These are phyloP conservation scores for Antrozous pallidus DNA, from an alignment of 2,797 vertebrate species.

Conservation along the genomic window DNA sequence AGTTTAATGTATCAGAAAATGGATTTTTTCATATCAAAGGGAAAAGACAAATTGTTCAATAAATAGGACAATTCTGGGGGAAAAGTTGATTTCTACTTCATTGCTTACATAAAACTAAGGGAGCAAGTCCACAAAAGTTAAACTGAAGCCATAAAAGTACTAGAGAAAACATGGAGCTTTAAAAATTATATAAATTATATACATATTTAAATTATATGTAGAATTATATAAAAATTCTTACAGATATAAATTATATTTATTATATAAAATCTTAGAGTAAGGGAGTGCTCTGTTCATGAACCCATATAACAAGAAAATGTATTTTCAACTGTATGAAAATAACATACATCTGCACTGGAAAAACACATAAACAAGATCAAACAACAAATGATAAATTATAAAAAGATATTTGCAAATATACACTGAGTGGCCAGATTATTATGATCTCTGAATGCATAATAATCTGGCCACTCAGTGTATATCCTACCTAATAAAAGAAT, in stretches of 20 bases:
- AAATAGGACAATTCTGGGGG: not conserved
- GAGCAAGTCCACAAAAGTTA: slow-evolving; percentile 2
- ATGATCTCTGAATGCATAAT: too few relatives aligned
- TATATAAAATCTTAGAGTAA: not conserved
- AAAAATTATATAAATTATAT: not conserved
- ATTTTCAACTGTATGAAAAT: not conserved
- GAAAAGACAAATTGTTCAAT: not conserved
- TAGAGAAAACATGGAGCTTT: not conserved
- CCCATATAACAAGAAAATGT: not conserved
- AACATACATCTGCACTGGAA: not conserved
- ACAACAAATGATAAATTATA: not conserved
- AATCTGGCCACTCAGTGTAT: too few relatives aligned
- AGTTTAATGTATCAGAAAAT: slow-evolving; percentile 23
- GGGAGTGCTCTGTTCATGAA: not conserved
- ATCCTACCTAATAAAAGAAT: too few relatives aligned
- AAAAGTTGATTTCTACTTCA: not conserved
- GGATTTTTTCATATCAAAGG: not conserved
- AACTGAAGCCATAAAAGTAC: not conserved
- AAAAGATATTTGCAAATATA: not conserved
- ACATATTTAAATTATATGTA: not conserved
- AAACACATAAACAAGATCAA: not conserved
- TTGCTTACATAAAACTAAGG: slow-evolving; percentile 26
- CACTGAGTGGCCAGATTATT: too few relatives aligned
- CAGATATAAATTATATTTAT: not conserved
- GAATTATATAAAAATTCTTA: not conserved